Conservation (phyloP, 2,888 invertebrate genomes). For the Leucophenga montana region DNA sequence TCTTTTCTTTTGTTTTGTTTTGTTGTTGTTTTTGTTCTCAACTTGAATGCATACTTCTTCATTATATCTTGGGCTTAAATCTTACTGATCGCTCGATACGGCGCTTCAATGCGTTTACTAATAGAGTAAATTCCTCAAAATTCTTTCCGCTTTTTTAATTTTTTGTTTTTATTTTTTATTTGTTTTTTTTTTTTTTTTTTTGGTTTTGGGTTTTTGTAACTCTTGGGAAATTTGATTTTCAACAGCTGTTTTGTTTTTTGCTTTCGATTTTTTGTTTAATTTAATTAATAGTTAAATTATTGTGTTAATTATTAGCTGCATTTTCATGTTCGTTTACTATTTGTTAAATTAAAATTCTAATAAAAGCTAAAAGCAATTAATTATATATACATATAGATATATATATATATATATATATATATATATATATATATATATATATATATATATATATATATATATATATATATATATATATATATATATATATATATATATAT, state of each 20-base stretch:
- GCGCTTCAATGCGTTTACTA: constrained; percentile 24
- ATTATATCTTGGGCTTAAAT: constrained; percentile 38
- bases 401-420: constrained; percentile 48
- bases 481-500: constrained; percentile 46
- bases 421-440: constrained; percentile 46
- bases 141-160: constrained; percentile 30
- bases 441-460: constrained; percentile 46
- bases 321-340: constrained; percentile 16
- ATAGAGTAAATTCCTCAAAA: constrained; percentile 35
- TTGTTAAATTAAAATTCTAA: constrained; percentile 48
- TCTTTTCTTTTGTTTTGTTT: too few species aligned
- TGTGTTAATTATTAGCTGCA: constrained; percentile 10
- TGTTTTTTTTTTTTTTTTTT: constrained; percentile 35
- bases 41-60: constrained; percentile 33
- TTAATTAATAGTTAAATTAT: constrained; percentile 36
- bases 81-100: constrained; percentile 25
- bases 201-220: constrained; percentile 33
- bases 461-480: constrained; percentile 48
- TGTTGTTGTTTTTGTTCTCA: constrained; percentile 34
- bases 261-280: constrained; percentile 36
- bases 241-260: constrained; percentile 30
- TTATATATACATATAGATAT: constrained; percentile 31
- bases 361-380: constrained; percentile 63
- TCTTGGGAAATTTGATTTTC: constrained; percentile 28
- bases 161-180: constrained; percentile 29